Conservation (phyloP, 2,797 vertebrate genomes). For the Enteromius anoplus region DNA sequence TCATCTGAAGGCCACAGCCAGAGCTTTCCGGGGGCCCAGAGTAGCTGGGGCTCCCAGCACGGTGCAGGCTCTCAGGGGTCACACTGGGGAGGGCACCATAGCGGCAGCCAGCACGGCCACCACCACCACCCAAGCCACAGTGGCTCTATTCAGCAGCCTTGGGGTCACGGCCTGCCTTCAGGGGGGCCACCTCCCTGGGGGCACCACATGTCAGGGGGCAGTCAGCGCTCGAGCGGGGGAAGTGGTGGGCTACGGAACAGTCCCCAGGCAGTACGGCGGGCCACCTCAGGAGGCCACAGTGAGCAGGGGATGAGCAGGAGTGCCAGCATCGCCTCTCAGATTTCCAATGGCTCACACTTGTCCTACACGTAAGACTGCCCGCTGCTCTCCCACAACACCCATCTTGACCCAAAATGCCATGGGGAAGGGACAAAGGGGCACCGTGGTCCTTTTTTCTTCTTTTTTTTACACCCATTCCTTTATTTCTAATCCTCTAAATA, state of each 20-base stretch:
- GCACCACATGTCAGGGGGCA: constrained; percentile 89
- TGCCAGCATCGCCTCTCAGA: constrained; percentile 98
- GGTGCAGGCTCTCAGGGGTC: constrained; percentile 84
- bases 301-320: constrained; percentile 99
- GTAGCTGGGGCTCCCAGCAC: constrained; percentile 85
- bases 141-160: constrained; percentile 79
- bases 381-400: constrained; percentile 44
- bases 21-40: constrained; percentile 86
- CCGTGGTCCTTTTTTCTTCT: constrained; percentile 24
- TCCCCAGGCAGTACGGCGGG: constrained; percentile 95
- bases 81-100: constrained; percentile 84
- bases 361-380: constrained; percentile 88
- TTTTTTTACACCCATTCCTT: constrained; percentile 39
- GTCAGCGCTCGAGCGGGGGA: constrained; percentile 88
- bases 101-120: constrained; percentile 68
- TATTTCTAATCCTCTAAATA: constrained; percentile 17
- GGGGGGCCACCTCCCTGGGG: constrained; percentile 93
- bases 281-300: constrained; percentile 93
- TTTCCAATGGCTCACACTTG: constrained; percentile 98
- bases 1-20: constrained; percentile 88
- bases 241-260: constrained; percentile 95
- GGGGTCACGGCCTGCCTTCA: constrained; percentile 94
- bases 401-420: constrained; percentile 34
- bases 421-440: constrained; percentile 39
- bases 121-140: constrained; percentile 74